Evolutionary conservation across 2,113 vertebrate species (phyloP).

Genomic region (Cichladusa arquata): DNA sequence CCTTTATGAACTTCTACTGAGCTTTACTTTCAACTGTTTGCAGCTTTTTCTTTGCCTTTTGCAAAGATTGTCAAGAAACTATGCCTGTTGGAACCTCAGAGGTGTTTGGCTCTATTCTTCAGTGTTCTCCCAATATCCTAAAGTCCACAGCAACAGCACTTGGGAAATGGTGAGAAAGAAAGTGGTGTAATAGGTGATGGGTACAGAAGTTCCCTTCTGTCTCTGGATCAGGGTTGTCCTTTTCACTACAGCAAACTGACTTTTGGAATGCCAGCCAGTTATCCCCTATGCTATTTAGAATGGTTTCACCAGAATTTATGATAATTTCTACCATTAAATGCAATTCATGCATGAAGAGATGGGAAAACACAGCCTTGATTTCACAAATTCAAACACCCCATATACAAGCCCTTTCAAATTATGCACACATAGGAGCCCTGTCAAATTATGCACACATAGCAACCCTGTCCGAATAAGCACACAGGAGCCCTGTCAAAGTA

Average conservation of each 20-base stretch:
- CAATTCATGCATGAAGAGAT: neutral
- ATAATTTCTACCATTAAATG: neutral
- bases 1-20: neutral
- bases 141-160: neutral
- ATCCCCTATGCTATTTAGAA: neutral
- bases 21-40: neutral
- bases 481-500: too few relatives aligned
- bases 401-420: too few relatives aligned
- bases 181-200: accelerated
- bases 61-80: accelerated
- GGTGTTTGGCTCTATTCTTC: neutral
- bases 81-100: neutral
- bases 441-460: too few relatives aligned
- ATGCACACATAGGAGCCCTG: too few relatives aligned
- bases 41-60: neutral
- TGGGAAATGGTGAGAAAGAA: neutral
- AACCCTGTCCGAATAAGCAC: too few relatives aligned
- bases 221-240: neutral
- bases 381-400: neutral
- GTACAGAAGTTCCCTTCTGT: neutral
- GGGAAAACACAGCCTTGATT: neutral
- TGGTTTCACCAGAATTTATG: neutral
- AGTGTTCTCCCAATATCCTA: neutral
- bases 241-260: neutral
- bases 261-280: neutral